Base-by-base conservation (phyloP, 2,797 vertebrate genomes). In the Sarcoramphus papa region DNA sequence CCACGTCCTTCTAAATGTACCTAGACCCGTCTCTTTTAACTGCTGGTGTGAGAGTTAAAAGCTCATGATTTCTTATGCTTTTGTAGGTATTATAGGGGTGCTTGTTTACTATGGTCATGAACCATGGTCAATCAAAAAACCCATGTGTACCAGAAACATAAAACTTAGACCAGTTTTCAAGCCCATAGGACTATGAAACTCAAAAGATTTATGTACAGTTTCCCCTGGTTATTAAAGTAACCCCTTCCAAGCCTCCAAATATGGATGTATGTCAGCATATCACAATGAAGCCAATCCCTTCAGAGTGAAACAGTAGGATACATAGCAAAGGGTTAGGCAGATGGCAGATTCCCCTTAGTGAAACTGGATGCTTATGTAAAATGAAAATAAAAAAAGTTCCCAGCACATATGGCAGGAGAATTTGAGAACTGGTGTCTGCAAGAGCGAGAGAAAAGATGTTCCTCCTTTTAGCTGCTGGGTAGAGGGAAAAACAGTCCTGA, bases 321-420 rank as follows among this genome's bases (percentile, higher is more conserved):
- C 27, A 45, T 31, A 87, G 60, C 47, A 96, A 96, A 91, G 76
- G 18, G 73, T 73, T 89, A 92, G 62, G 35, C 74, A 95, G 74
- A 89, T 72, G 84, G 81, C n/a, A 93, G 25, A 93, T 90, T 97
- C 89, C 54, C 40, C 50, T 76, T 62, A 74, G 54, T 78, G 47
- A 91, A 95, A 93, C 41, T 73, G 62, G 33, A 80, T 94, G 54
- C 85, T 77, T 94, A 86, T 90, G 35, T 92, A 92, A 97, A 95
- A 93, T 67, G 37, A 72, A 87, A 84, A 69, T 59, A 68, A 94
- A 88, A 91, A 93, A 51, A 68, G 5, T 88, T 96, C 72, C 69
- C 50, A 93, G 74, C 47, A 87, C 92, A 97, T 96, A 91, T 95
- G 83, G 43, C 50, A 57, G 75, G 7, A 90, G 73, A 88, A 81